These are phyloP conservation scores for Diploscapter pachys DNA, from an alignment of 1,140 invertebrate species.

Conservation along the genomic window DNA sequence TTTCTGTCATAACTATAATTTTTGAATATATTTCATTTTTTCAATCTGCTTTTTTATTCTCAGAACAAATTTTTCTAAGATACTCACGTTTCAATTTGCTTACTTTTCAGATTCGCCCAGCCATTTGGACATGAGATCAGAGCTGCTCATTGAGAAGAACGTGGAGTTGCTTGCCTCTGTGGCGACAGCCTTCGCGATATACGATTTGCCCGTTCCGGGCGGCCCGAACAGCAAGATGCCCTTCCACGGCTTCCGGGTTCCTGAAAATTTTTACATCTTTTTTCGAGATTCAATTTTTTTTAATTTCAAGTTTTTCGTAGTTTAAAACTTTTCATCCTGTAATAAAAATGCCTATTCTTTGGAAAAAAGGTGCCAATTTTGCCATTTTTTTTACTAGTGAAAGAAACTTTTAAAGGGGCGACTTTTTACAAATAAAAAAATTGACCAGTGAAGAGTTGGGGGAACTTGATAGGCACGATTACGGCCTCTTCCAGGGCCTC, in stretches of 20 bases:
- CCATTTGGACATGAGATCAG: constrained; percentile 98
- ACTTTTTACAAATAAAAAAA: too few species aligned
- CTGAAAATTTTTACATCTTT: constrained; percentile 50
- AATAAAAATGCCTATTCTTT: too few species aligned
- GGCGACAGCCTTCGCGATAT: constrained; percentile 92
- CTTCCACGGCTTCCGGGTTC: constrained; percentile 90
- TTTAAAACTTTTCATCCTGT: too few species aligned
- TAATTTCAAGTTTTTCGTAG: too few species aligned
- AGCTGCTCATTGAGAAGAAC: constrained; percentile 97
- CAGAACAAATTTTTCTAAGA: too few species aligned
- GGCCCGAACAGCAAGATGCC: constrained; percentile 98
- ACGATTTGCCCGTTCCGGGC: constrained; percentile 99
- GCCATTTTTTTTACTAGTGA: too few species aligned
- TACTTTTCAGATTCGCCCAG: constrained; percentile 90
- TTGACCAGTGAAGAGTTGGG: constrained; percentile 92
- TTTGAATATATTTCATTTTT: too few species aligned
- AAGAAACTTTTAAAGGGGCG: too few species aligned
- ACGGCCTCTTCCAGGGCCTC: constrained; percentile 99
- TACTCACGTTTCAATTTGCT: constrained; percentile 67
- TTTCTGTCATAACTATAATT: too few species aligned
- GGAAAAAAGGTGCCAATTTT: too few species aligned
- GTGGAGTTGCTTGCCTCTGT: constrained; percentile 80
- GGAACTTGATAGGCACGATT: constrained; percentile 97
- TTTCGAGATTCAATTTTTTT: too few species aligned
- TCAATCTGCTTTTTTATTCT: too few species aligned